Evolutionary conservation across 2,113 vertebrate species (phyloP).

Genomic region (Dicentrarchus labrax): DNA sequence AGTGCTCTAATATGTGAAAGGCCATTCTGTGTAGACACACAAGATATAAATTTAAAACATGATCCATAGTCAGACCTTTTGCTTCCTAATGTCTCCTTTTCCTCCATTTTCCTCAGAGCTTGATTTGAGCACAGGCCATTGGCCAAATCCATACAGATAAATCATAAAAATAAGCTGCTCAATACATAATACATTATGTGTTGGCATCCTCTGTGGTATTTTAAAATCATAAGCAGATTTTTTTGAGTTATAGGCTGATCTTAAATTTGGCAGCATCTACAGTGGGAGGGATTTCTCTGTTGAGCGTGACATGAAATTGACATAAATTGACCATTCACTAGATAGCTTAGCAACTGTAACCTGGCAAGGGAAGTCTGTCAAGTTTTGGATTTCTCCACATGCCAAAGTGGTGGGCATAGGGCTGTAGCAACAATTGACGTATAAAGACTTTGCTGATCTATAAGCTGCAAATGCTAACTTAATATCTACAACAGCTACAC

Average conservation of each 20-base stretch:
- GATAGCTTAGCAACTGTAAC: slow-evolving; percentile 11
- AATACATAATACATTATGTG: slow-evolving; percentile 64
- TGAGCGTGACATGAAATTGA: slow-evolving; percentile 48
- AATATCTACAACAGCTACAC: neutral
- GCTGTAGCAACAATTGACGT: too few relatives aligned
- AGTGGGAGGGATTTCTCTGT: slow-evolving; percentile 62
- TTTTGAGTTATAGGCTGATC: slow-evolving; percentile 63
- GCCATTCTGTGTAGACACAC: slow-evolving; percentile 42
- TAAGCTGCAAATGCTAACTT: neutral
- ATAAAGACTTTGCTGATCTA: too few relatives aligned
- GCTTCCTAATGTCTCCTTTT: slow-evolving; percentile 41
- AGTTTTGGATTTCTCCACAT: slow-evolving; percentile 8
- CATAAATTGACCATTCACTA: slow-evolving; percentile 29
- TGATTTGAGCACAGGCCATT: slow-evolving; percentile 62
- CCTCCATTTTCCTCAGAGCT: slow-evolving; percentile 52
- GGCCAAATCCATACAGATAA: slow-evolving; percentile 78
- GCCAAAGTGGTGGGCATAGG: neutral
- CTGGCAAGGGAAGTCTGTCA: neutral
- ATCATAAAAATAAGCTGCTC: slow-evolving; percentile 79
- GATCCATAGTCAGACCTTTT: slow-evolving; percentile 57
- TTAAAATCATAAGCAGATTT: slow-evolving; percentile 79
- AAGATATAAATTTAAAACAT: slow-evolving; percentile 62
- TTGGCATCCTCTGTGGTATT: slow-evolving; percentile 63
- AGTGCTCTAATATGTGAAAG: slow-evolving; percentile 28
- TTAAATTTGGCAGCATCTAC: slow-evolving; percentile 54